These are phyloP conservation scores for Sminthurinus signatus DNA, from an alignment of 1,140 invertebrate species.

Conservation along the genomic window DNA sequence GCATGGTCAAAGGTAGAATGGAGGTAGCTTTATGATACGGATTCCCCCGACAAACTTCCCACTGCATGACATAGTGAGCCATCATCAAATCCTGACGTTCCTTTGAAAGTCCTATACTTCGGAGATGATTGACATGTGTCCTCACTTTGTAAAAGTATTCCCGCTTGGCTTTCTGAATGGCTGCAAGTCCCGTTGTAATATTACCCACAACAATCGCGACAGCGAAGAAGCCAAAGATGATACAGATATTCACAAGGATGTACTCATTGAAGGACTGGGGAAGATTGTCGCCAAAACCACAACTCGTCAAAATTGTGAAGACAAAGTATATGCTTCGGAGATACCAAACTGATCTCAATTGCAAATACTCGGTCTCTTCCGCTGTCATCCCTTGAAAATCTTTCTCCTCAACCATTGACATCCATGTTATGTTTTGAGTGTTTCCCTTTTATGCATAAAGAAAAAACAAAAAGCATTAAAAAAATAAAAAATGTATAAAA, in stretches of 20 bases:
- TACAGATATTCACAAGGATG: not conserved
- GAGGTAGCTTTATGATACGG: conserved; percentile 3
- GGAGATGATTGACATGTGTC: not conserved
- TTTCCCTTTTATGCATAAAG: no score
- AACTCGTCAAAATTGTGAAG: not conserved
- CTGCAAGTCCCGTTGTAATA: not conserved
- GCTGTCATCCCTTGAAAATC: no score
- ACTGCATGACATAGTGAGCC: not conserved
- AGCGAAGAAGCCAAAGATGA: not conserved
- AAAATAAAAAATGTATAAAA: no score
- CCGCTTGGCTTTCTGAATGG: not conserved
- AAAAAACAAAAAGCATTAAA: no score
- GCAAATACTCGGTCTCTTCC: not conserved
- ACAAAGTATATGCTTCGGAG: not conserved
- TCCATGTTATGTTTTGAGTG: no score
- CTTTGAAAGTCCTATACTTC: not conserved
- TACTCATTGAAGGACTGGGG: not conserved
- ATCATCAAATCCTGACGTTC: not conserved
- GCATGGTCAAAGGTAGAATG: not conserved
- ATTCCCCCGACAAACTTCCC: not conserved
- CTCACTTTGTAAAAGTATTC: conserved; percentile 5
- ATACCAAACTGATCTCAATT: not conserved
- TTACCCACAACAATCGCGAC: not conserved
- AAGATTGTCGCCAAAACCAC: not conserved
- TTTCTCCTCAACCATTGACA: no score